phyloP scores from a whole-genome alignment of 1,140 invertebrate genomes.

The Mycetomoellerius zeteki region DNA sequence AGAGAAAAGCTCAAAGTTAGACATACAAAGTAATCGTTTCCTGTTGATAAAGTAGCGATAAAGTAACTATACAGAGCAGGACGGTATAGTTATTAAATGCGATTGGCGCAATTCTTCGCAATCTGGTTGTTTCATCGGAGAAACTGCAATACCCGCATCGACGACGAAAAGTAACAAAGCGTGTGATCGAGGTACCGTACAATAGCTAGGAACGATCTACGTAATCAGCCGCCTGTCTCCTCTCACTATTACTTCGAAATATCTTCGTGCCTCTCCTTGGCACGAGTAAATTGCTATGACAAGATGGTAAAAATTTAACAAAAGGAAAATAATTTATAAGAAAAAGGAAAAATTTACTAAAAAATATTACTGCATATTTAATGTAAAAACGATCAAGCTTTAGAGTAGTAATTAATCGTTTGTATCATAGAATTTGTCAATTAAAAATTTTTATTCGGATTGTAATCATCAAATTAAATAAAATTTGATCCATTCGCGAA shows the following conservation, averaged over 20 bases:
- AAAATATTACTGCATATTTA: neutral
- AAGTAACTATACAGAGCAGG: neutral
- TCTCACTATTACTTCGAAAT: conserved; percentile 49
- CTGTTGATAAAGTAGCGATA: conserved; percentile 44
- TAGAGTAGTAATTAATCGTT: neutral
- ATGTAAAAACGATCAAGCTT: neutral
- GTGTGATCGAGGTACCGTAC: conserved; percentile 24
- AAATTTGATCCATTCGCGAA: neutral
- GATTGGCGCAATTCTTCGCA: conserved; percentile 49
- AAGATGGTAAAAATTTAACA: neutral
- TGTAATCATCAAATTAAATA: neutral
- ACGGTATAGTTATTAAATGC: conserved; percentile 51
- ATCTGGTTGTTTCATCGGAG: conserved; percentile 49
- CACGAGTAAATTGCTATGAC: conserved; percentile 10
- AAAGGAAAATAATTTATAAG: neutral
- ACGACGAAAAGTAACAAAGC: conserved; percentile 50
- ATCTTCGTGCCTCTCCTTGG: conserved; percentile 44
- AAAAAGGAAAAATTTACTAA: neutral
- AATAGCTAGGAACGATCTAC: conserved; percentile 48
- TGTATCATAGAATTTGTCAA: neutral
- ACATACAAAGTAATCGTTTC: conserved; percentile 41
- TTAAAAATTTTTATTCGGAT: neutral
- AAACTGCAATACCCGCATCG: conserved; percentile 28
- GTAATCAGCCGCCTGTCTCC: conserved; percentile 46
- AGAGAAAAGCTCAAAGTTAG: conserved; percentile 2